Evolutionary conservation across 2,797 vertebrate genomes (phyloP).

Genomic region (Bradypodion ventrale): DNA sequence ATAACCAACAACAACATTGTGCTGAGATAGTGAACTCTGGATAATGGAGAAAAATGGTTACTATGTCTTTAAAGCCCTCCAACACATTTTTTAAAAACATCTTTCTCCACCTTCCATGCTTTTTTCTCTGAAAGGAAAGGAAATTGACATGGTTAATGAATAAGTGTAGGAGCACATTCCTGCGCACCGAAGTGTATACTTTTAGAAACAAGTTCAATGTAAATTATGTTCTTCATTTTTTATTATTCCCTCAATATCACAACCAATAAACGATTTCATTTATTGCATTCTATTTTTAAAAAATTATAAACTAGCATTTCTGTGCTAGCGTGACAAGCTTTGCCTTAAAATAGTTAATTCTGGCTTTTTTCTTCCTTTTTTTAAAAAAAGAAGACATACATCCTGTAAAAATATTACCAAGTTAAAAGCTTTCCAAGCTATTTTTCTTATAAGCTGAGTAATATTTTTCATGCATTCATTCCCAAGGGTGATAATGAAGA

Average conservation of each 20-base stretch:
- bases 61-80: no score
- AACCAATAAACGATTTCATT: slow-evolving; percentile 1
- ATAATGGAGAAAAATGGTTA: no score
- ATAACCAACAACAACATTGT: no score
- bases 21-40: no score
- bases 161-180: neutral
- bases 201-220: neutral
- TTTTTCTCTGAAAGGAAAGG: neutral
- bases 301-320: neutral
- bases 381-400: neutral
- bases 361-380: neutral
- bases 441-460: slow-evolving; percentile 30
- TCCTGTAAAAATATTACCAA: slow-evolving; percentile 1
- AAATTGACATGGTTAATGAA: neutral
- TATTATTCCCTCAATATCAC: neutral
- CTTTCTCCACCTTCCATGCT: no score
- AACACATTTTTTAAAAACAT: no score
- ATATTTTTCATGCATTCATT: slow-evolving; percentile 33
- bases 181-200: neutral
- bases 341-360: slow-evolving; percentile 18
- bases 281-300: neutral
- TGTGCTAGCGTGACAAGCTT: neutral
- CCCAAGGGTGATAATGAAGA: slow-evolving; percentile 13
- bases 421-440: slow-evolving; percentile 14
- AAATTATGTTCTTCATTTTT: neutral